These are phyloP conservation scores for Sebastes nivosus DNA, from an alignment of 2,797 vertebrate genomes.

Conservation along the genomic window DNA sequence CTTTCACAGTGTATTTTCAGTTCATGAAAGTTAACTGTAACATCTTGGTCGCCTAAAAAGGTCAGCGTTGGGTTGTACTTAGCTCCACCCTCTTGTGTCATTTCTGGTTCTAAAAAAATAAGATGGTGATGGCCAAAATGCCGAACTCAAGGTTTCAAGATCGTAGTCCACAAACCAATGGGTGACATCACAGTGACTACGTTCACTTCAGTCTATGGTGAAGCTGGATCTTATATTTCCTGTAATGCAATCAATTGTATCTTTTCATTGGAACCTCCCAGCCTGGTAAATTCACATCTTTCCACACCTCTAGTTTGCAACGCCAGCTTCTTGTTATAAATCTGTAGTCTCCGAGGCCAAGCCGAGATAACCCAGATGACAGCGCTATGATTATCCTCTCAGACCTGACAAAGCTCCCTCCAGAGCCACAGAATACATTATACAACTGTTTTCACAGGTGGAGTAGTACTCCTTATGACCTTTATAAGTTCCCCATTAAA, in stretches of 20 bases:
- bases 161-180: neutral
- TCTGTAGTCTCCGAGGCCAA: neutral
- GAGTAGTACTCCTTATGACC: neutral
- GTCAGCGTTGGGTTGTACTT: too few species aligned
- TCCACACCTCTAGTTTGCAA: neutral
- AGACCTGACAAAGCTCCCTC: neutral
- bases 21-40: too few species aligned
- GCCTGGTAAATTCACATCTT: neutral
- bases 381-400: neutral
- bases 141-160: too few species aligned
- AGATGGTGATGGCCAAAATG: too few species aligned
- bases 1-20: too few species aligned
- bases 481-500: neutral
- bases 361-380: neutral
- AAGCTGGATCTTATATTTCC: neutral
- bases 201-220: neutral
- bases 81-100: too few species aligned
- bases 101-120: too few species aligned
- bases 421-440: neutral
- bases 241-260: neutral
- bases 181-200: neutral
- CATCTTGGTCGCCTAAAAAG: too few species aligned
- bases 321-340: too few species aligned
- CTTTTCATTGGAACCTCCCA: neutral
- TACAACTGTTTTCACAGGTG: neutral